Base-by-base conservation (phyloP, 2,113 vertebrate genomes). In the Pteruthius melanotis region DNA sequence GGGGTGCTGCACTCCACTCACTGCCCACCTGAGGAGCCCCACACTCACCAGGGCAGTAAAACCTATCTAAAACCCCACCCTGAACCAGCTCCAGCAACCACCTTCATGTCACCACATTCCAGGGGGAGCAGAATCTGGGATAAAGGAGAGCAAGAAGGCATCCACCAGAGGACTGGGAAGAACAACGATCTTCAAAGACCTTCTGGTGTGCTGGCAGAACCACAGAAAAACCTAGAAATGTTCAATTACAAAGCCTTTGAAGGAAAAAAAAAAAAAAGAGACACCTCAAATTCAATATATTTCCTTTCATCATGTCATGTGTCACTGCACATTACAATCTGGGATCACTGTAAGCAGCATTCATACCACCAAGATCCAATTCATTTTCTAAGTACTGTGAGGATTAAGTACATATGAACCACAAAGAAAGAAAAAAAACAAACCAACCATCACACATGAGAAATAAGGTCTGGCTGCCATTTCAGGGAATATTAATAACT, bases 401-500 rank as follows among this genome's bases (percentile, higher is more conserved):
- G 60, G 30, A 86, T 81, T 31, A 69, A 63, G 69, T 64, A 91
- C 15, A 20, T 24, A 27, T 2, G 40, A 77, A 78, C 15, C 40
- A 79, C 60, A 83, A 81, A 28, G 6, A 11, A 39, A 64, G 17
- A 37, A 44, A 37, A 44, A 75, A 31, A 76, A 18, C n/a, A 42
- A 37, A 17, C 14, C 53, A 60, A n/a, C 33, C 45, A 71, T n/a
- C 20, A 68, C 37, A 54, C 22, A 33, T 9, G 40, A 92, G 52
- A 87, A 94, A 42, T 59, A 80, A 87, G 30, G 26, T 23, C 65
- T 90, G 50, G 39, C 63, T 93, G 89, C 68, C 52, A 71, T 91
- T 94, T 89, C 54, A 91, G 63, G 70, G 52, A 83, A 52, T 59
- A 89, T 81, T 78, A 89, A 80, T 85, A 80, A 80, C 47, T 45